Percentiles rank a stretch among this genome's conserved stretches.
Evolutionary conservation across 1,140 invertebrate genomes (phyloP).

Genomic region (Parapsyche elsis): DNA sequence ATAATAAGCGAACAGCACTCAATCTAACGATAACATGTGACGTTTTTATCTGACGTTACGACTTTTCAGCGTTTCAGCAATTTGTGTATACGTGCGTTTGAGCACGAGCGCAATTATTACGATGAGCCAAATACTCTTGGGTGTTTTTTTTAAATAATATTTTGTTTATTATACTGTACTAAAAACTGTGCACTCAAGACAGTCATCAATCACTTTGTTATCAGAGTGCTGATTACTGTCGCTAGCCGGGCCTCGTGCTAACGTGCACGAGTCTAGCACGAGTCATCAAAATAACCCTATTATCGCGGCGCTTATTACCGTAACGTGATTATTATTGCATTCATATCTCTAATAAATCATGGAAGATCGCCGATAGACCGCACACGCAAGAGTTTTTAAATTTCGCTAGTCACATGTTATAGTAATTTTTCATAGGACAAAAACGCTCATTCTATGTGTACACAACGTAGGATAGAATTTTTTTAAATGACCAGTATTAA

Average conservation of each 20-base stretch:
- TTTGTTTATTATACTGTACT: conserved; percentile 35
- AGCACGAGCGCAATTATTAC: neutral
- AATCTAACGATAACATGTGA: neutral
- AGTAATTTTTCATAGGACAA: too few species aligned
- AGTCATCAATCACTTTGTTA: conserved; percentile 40
- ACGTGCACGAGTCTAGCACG: neutral
- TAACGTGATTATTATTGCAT: too few species aligned
- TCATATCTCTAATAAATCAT: too few species aligned
- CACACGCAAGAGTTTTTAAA: too few species aligned
- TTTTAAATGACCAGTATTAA: too few species aligned
- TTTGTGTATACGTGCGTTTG: conserved; percentile 8
- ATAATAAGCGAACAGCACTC: neutral
- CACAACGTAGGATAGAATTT: too few species aligned
- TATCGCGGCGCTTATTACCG: too few species aligned
- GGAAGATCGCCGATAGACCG: too few species aligned
- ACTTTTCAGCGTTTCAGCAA: neutral
- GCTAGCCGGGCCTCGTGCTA: conserved; percentile 6
- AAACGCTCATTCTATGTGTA: too few species aligned
- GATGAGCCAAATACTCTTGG: neutral
- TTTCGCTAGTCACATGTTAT: too few species aligned
- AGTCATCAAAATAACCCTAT: too few species aligned
- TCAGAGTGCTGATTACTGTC: conserved; percentile 40
- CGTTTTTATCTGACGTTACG: neutral
- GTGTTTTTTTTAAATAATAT: too few species aligned
- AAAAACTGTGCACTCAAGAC: neutral